Percentiles rank a stretch among this genome's conserved stretches.
phyloP scores from a whole-genome alignment of 2,888 invertebrate genomes.

The Agonopterix arenella region DNA sequence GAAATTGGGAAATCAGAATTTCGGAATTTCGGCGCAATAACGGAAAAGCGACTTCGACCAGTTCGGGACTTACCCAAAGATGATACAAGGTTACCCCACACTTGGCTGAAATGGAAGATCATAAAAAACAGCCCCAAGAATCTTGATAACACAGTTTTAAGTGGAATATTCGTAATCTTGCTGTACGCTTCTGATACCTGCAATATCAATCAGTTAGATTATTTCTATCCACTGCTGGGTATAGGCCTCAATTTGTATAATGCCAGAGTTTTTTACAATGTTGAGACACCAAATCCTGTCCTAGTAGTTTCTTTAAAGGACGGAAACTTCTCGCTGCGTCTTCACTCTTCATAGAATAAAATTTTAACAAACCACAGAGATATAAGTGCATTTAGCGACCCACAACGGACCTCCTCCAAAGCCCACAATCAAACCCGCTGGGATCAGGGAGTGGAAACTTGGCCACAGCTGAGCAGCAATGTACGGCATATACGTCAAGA shows the following conservation, averaged over 20 bases:
- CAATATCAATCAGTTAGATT: constrained; percentile 3
- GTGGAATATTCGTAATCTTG: background rate
- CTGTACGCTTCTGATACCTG: constrained; percentile 77
- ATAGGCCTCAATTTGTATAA: too few species aligned
- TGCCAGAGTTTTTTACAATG: too few species aligned
- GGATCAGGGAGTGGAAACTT: constrained; percentile 77
- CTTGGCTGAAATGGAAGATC: constrained; percentile 82
- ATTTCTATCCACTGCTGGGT: too few species aligned
- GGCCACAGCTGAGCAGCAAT: constrained; percentile 82
- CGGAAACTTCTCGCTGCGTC: too few species aligned
- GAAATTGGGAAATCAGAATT: too few species aligned
- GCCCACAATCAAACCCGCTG: constrained; percentile 80
- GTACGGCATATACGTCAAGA: constrained; percentile 81
- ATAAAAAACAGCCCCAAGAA: constrained; percentile 86
- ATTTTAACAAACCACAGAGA: constrained; percentile 70
- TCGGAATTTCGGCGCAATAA: too few species aligned
- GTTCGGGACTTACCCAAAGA: constrained; percentile 61
- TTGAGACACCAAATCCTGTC: too few species aligned
- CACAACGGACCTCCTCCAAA: constrained; percentile 81
- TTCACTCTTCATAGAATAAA: too few species aligned
- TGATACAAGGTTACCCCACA: constrained; percentile 82
- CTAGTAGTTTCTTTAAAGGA: too few species aligned
- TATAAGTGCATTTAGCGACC: constrained; percentile 84
- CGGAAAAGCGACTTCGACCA: too few species aligned
- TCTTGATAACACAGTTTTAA: constrained; percentile 59